Percentiles rank a stretch among this genome's conserved stretches.
phyloP scores from a whole-genome alignment of 2,888 invertebrate genomes.

The Tethea ocularis region DNA sequence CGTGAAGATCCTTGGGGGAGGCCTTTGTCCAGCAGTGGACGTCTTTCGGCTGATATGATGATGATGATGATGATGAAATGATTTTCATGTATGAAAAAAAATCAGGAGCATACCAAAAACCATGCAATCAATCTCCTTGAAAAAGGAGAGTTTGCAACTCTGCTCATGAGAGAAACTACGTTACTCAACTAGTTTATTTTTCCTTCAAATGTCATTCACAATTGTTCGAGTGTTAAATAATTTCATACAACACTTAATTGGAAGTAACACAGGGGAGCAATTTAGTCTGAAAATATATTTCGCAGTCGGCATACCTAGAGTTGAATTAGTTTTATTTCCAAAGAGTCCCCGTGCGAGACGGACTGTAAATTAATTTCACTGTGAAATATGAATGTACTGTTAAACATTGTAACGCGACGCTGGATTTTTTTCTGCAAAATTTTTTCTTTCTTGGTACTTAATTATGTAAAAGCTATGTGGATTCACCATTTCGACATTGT shows the following conservation, averaged over 20 bases:
- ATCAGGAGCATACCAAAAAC: too few species aligned
- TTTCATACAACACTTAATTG: background rate
- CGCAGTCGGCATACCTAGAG: background rate
- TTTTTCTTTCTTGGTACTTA: too few species aligned
- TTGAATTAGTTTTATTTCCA: slow-evolving; percentile 14
- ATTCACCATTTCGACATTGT: too few species aligned
- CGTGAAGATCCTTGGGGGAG: too few species aligned
- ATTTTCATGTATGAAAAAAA: too few species aligned
- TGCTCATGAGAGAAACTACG: too few species aligned
- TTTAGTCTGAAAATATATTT: slow-evolving; percentile 7
- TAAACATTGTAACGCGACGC: background rate
- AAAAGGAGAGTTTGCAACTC: too few species aligned
- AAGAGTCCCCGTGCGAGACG: slow-evolving; percentile 11
- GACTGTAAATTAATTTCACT: slow-evolving; percentile 13
- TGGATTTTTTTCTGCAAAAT: background rate
- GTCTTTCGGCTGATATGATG: too few species aligned
- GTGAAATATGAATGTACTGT: slow-evolving; percentile 7
- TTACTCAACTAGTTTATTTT: background rate
- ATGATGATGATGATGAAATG: too few species aligned
- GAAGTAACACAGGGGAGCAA: background rate
- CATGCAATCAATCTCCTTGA: too few species aligned
- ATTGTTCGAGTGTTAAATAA: background rate
- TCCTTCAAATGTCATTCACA: background rate
- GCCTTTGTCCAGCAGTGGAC: too few species aligned
- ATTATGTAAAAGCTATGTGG: too few species aligned